A percentile compares a stretch with the other conserved stretches of the same genome.
Conservation (phyloP, 1,140 invertebrate genomes). For the Drosophila ercepeae region DNA sequence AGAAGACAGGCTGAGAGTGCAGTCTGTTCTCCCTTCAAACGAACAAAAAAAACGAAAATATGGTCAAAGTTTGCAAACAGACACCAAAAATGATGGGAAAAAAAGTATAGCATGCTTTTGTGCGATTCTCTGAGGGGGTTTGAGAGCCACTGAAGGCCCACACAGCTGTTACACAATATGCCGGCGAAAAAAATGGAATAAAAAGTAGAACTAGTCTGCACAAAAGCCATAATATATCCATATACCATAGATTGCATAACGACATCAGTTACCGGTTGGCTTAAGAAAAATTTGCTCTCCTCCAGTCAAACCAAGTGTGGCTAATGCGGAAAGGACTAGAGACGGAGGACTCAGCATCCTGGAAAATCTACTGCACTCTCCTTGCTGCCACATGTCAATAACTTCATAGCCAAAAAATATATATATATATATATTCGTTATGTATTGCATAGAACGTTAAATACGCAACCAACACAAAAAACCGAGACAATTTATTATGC, state of each 20-base stretch:
- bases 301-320: slow-evolving; percentile 58
- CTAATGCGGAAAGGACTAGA: slow-evolving; percentile 50
- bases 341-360: slow-evolving; percentile 36
- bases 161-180: slow-evolving; percentile 66
- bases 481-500: slow-evolving; percentile 71
- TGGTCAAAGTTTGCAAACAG: slow-evolving; percentile 53
- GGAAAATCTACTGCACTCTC: slow-evolving; percentile 38
- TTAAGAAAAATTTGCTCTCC: slow-evolving; percentile 1
- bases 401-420: slow-evolving; percentile 48
- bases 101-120: slow-evolving; percentile 66
- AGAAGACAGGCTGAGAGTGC: slow-evolving; percentile 31
- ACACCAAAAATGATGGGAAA: slow-evolving; percentile 25
- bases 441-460: slow-evolving; percentile 37
- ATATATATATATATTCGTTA: slow-evolving; percentile 1
- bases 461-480: slow-evolving; percentile 22
- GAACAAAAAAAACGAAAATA: slow-evolving; percentile 28
- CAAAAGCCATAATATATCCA: slow-evolving; percentile 7
- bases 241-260: slow-evolving; percentile 58
- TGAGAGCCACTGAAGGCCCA: slow-evolving; percentile 60
- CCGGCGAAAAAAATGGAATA: slow-evolving; percentile 4
- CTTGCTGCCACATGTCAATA: slow-evolving; percentile 62
- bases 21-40: neutral
- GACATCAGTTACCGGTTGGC: slow-evolving; percentile 65
- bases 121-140: slow-evolving; percentile 52
- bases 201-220: slow-evolving; percentile 10